Evolutionary conservation across 2,888 invertebrate genomes (phyloP).

Genomic region (Caenorhabditis becei): DNA sequence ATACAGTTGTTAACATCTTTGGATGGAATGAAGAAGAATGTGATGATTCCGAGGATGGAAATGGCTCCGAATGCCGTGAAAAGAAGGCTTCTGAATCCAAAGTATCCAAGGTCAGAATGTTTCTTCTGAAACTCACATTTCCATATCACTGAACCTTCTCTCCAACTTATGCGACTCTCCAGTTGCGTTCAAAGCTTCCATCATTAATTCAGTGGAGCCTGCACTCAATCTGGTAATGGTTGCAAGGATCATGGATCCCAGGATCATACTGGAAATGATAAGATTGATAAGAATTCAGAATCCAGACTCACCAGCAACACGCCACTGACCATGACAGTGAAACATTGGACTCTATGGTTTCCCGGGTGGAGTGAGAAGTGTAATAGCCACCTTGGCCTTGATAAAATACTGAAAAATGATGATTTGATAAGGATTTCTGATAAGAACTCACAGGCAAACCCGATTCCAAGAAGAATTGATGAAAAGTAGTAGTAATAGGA

Average conservation of each 20-base stretch:
- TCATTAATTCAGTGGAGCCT: background rate
- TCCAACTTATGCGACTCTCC: slow-evolving; percentile 17
- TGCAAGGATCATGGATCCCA: slow-evolving; percentile 59
- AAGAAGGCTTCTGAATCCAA: slow-evolving; percentile 49
- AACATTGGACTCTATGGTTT: slow-evolving; percentile 67
- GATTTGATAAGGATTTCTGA: too few relatives aligned
- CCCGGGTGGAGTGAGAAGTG: slow-evolving; percentile 64
- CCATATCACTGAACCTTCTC: slow-evolving; percentile 57
- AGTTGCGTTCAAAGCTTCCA: background rate
- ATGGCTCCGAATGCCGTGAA: slow-evolving; percentile 65
- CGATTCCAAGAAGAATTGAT: slow-evolving; percentile 56
- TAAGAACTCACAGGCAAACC: slow-evolving; percentile 66
- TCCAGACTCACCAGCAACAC: slow-evolving; percentile 50
- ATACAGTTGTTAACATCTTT: slow-evolving; percentile 65
- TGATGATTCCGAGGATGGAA: slow-evolving; percentile 58
- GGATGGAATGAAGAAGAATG: slow-evolving; percentile 64
- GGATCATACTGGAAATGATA: slow-evolving; percentile 45
- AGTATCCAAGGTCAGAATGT: too few relatives aligned
- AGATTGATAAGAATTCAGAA: background rate
- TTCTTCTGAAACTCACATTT: slow-evolving; percentile 44
- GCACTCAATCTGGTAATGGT: slow-evolving; percentile 34
- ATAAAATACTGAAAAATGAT: slow-evolving; percentile 65
- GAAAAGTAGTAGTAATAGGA: slow-evolving; percentile 63
- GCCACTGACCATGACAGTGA: slow-evolving; percentile 67
- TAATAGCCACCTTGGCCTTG: slow-evolving; percentile 66